Evolutionary conservation across 92 coral and sea anemone species (phyloP).

Genomic region (Siderastrea radians): DNA sequence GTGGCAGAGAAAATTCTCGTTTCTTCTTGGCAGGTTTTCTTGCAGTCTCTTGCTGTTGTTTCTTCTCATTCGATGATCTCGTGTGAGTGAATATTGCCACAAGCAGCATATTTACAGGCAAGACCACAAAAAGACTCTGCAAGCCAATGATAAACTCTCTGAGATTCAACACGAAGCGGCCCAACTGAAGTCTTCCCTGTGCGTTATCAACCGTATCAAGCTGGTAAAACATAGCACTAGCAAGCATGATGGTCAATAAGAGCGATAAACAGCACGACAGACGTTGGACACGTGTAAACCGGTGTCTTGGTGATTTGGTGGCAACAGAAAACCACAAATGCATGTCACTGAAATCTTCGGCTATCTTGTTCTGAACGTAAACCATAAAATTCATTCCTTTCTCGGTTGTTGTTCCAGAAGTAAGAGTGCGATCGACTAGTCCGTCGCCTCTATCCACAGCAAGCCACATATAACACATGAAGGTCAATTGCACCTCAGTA

Average conservation of each 20-base stretch:
- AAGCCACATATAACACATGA: conserved; percentile 74
- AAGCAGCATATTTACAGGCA: conserved; percentile 52
- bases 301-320: conserved; percentile 59
- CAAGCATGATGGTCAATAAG: conserved; percentile 70
- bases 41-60: background rate
- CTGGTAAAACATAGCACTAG: conserved; percentile 84
- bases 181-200: conserved; percentile 50
- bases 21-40: background rate
- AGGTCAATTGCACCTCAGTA: conserved; percentile 8
- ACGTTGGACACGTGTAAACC: conserved; percentile 79
- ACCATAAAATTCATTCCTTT: conserved; percentile 25
- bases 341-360: conserved; percentile 53
- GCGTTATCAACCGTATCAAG: conserved; percentile 22
- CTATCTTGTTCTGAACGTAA: conserved; percentile 27
- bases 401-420: conserved; percentile 37
- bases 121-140: conserved; percentile 57
- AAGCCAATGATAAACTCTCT: conserved; percentile 56
- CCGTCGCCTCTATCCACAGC: conserved; percentile 87
- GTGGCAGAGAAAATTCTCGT: conserved; percentile 42
- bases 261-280: conserved; percentile 77
- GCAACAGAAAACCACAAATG: conserved; percentile 84
- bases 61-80: conserved; percentile 10
- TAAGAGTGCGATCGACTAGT: conserved; percentile 70
- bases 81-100: conserved; percentile 38
- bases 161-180: conserved; percentile 59